Evolutionary conservation across 30 jellyfish, hydroid and myxozoan genomes (phyloP).

Genomic region (Pseudorhiza aurosa): DNA sequence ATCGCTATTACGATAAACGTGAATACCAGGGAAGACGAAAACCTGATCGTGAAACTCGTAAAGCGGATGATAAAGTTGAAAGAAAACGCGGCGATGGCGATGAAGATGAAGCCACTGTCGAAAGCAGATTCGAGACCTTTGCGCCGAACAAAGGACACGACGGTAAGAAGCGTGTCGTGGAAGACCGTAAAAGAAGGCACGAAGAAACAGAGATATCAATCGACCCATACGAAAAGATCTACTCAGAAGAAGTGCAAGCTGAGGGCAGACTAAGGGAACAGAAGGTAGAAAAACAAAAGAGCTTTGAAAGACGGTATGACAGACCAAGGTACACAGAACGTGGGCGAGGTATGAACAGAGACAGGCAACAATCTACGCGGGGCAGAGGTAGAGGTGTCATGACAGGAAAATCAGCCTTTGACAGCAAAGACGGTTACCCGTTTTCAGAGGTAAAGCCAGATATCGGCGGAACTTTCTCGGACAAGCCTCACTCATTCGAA

Average conservation of each 20-base stretch:
- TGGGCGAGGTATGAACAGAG: constrained; percentile 45
- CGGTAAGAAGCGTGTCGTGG: constrained; percentile 26
- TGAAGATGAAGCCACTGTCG: not conserved
- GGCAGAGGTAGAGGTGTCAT: constrained; percentile 52
- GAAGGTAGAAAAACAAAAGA: constrained; percentile 18
- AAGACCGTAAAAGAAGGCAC: constrained; percentile 60
- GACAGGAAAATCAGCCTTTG: not conserved
- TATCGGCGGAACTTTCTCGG: constrained; percentile 25
- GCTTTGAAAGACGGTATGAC: constrained; percentile 26
- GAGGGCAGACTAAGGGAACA: constrained; percentile 41
- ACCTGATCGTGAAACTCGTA: constrained; percentile 41
- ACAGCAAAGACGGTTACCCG: constrained; percentile 23
- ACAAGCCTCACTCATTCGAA: constrained; percentile 25
- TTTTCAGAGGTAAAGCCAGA: constrained; percentile 13
- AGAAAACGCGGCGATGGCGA: constrained; percentile 14
- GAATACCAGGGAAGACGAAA: not conserved
- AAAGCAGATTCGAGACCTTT: constrained; percentile 1
- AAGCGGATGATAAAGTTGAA: constrained; percentile 2
- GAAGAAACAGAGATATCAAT: constrained; percentile 39
- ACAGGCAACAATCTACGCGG: constrained; percentile 18
- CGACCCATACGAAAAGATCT: constrained; percentile 12
- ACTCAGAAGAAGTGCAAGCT: constrained; percentile 50
- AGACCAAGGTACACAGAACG: constrained; percentile 39
- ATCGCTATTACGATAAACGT: constrained; percentile 20
- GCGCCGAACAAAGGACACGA: constrained; percentile 7